A percentile compares a stretch with the other conserved stretches of the same genome.
Evolutionary conservation across 30 jellyfish, hydroid and myxozoan genomes (phyloP).

Genomic region (Catostylus mosaicus): DNA sequence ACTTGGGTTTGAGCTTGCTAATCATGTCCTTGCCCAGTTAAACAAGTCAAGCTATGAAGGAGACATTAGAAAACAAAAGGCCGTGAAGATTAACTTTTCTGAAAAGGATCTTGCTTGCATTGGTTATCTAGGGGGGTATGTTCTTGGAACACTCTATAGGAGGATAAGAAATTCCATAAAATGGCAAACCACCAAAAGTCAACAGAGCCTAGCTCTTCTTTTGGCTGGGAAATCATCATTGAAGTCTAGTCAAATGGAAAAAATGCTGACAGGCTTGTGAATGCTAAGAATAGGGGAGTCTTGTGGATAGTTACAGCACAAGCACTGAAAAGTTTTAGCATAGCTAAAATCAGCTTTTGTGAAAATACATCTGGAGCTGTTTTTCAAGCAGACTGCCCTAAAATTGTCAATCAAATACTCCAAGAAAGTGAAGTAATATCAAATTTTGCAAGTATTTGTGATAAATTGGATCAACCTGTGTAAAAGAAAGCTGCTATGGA

Average conservation of each 20-base stretch:
- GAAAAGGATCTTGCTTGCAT: constrained; percentile 31
- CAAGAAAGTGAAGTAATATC: constrained; percentile 32
- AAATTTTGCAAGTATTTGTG: constrained; percentile 22
- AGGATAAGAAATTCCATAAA: constrained; percentile 40
- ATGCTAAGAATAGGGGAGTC: constrained; percentile 60
- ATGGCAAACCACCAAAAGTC: constrained; percentile 48
- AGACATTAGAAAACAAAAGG: constrained; percentile 29
- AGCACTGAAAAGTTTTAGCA: constrained; percentile 31
- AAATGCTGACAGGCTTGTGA: constrained; percentile 58
- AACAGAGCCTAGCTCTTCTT: constrained; percentile 39
- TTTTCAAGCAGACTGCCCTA: constrained; percentile 24
- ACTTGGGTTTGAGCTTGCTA: constrained; percentile 70
- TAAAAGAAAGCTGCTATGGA: constrained; percentile 22
- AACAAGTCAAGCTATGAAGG: constrained; percentile 50
- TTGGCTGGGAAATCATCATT: constrained; percentile 15
- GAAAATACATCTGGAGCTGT: constrained; percentile 21
- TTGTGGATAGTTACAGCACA: constrained; percentile 64
- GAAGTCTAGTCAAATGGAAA: neutral
- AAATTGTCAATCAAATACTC: constrained; percentile 29
- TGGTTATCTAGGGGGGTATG: constrained; percentile 49
- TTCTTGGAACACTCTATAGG: constrained; percentile 56
- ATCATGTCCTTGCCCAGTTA: constrained; percentile 74
- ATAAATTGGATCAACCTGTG: constrained; percentile 7
- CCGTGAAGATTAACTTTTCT: constrained; percentile 42
- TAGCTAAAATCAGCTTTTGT: constrained; percentile 22